A percentile compares a stretch with the other conserved stretches of the same genome.
These are phyloP conservation scores for Drosophila lowei DNA, from an alignment of 1,140 invertebrate genomes.

Conservation along the genomic window DNA sequence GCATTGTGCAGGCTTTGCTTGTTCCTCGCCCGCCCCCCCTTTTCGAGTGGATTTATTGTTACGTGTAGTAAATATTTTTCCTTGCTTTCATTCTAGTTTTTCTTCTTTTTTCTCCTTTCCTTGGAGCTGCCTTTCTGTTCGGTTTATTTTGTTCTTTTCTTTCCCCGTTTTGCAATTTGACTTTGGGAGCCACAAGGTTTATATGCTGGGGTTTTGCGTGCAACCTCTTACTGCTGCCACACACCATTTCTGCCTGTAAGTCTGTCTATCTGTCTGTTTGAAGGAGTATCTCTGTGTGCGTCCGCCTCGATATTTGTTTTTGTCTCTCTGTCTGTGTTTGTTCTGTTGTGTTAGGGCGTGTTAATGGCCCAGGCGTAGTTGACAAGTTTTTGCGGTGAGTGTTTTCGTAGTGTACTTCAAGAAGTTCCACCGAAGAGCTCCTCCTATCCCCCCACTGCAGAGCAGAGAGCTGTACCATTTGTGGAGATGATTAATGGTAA, in stretches of 20 bases:
- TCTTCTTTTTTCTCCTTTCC: conserved; percentile 1
- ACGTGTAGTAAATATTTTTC: conserved; percentile 70
- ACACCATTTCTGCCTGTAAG: conserved; percentile 28
- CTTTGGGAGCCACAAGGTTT: conserved; percentile 58
- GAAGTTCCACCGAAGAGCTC: conserved; percentile 15
- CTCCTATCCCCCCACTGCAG: no score
- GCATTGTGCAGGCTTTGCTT: conserved; percentile 53
- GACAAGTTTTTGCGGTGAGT: conserved; percentile 70
- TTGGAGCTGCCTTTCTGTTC: conserved; percentile 1
- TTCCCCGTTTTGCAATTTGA: conserved; percentile 46
- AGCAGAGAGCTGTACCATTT: conserved; percentile 39
- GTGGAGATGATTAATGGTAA: conserved; percentile 66
- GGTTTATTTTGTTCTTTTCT: conserved; percentile 16
- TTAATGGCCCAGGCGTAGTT: conserved; percentile 75
- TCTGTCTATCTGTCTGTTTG: conserved; percentile 20
- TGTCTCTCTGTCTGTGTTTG: conserved; percentile 21
- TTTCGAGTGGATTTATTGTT: conserved; percentile 74
- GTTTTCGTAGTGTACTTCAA: conserved; percentile 38
- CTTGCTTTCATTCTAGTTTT: conserved; percentile 32
- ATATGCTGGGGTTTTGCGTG: conserved; percentile 36
- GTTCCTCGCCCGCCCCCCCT: conserved; percentile 38
- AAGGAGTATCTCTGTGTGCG: conserved; percentile 19
- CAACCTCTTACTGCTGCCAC: conserved; percentile 15
- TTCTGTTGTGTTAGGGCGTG: conserved; percentile 55
- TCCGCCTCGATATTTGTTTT: conserved; percentile 23